Percentiles rank a stretch among this genome's conserved stretches.
Conservation (phyloP, 2,888 invertebrate genomes). For the Digitonthophagus gazella region DNA sequence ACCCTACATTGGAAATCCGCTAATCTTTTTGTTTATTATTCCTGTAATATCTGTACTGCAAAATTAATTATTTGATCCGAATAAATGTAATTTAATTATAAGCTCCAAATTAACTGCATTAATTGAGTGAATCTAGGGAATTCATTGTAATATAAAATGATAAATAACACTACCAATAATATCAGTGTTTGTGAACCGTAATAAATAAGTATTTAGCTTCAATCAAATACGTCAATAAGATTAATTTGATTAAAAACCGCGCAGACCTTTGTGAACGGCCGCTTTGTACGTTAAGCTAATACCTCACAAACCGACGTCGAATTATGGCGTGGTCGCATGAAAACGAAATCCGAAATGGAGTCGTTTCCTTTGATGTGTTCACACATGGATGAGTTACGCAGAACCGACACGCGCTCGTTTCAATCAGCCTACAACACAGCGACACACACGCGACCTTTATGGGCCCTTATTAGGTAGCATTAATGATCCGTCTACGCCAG, state of each 20-base stretch:
- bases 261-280: not conserved
- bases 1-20: too few species aligned
- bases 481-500: not conserved
- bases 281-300: not conserved
- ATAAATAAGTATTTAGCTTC: not conserved
- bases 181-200: not conserved
- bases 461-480: not conserved
- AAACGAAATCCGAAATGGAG: conserved; percentile 8
- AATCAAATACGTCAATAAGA: not conserved
- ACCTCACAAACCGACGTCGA: not conserved
- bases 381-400: conserved; percentile 23
- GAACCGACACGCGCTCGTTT: conserved; percentile 25
- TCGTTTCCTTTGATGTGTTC: conserved; percentile 13
- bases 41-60: not conserved
- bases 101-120: not conserved
- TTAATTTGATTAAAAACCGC: not conserved
- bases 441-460: not conserved
- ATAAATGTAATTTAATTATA: not conserved
- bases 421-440: conserved; percentile 17
- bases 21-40: not conserved
- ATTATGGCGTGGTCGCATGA: not conserved
- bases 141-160: too few species aligned
- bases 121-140: too few species aligned
- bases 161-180: too few species aligned
- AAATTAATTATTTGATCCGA: not conserved